These are phyloP conservation scores for Liopterus haemorrhoidalis DNA, from an alignment of 2,888 invertebrate species.

Conservation along the genomic window DNA sequence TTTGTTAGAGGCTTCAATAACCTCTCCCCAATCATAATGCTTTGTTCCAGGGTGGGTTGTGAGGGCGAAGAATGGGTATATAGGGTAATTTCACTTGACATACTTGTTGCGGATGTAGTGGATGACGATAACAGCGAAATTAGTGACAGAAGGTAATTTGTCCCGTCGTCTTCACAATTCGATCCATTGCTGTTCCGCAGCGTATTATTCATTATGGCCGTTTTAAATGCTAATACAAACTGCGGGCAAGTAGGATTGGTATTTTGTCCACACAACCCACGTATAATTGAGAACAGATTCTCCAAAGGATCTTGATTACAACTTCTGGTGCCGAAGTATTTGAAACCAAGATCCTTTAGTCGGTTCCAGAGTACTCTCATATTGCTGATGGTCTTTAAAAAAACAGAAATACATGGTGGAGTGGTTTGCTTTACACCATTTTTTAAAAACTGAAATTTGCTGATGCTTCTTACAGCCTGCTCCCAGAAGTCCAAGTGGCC, in stretches of 20 bases:
- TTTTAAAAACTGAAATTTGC: background rate
- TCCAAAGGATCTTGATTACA: slow-evolving; percentile 11
- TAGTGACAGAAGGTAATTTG: background rate
- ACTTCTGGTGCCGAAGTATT: slow-evolving; percentile 1
- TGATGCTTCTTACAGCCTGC: background rate
- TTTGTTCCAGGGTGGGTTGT: background rate
- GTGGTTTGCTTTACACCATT: background rate
- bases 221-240: slow-evolving; percentile 5
- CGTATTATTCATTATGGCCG: slow-evolving; percentile 10
- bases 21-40: background rate
- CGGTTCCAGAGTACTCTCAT: background rate
- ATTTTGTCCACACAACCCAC: slow-evolving; percentile 9
- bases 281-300: slow-evolving; percentile 4
- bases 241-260: slow-evolving; percentile 3
- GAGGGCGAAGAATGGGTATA: background rate
- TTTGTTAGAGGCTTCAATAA: background rate
- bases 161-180: slow-evolving; percentile 11
- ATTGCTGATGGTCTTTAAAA: slow-evolving; percentile 4
- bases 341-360: background rate
- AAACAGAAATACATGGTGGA: background rate
- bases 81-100: background rate
- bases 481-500: slow-evolving; percentile 1
- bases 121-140: background rate
- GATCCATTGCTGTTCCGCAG: background rate
- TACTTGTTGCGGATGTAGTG: background rate